These are phyloP conservation scores for Ischnura elegans DNA, from an alignment of 2,888 invertebrate species.

Conservation along the genomic window DNA sequence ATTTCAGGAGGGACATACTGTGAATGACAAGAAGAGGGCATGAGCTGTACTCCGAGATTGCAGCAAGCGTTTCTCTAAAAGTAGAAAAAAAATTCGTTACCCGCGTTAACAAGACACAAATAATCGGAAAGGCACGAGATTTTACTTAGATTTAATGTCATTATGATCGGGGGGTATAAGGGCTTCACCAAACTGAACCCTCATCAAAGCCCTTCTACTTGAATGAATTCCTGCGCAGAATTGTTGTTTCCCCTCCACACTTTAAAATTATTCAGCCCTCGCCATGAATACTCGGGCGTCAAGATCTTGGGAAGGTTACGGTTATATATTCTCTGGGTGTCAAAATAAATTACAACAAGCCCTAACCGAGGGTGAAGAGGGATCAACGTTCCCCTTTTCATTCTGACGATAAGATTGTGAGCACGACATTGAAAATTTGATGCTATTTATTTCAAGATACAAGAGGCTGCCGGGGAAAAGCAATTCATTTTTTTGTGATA, in stretches of 20 bases:
- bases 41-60: no score
- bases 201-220: background rate
- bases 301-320: background rate
- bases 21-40: no score
- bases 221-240: background rate
- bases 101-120: background rate
- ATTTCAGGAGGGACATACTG: no score
- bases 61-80: no score
- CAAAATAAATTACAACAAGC: slow-evolving; percentile 4
- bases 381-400: background rate
- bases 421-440: background rate
- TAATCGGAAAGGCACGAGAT: background rate
- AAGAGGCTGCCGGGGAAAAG: background rate
- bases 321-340: background rate
- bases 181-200: background rate
- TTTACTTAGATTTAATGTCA: background rate
- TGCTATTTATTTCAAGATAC: background rate
- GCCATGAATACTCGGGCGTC: background rate
- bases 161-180: background rate
- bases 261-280: background rate
- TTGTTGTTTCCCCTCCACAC: background rate
- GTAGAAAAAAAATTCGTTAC: background rate
- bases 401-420: background rate
- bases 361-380: background rate
- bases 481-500: no score